These are phyloP conservation scores for Tipula confusa DNA, from an alignment of 2,888 invertebrate genomes.

Conservation along the genomic window DNA sequence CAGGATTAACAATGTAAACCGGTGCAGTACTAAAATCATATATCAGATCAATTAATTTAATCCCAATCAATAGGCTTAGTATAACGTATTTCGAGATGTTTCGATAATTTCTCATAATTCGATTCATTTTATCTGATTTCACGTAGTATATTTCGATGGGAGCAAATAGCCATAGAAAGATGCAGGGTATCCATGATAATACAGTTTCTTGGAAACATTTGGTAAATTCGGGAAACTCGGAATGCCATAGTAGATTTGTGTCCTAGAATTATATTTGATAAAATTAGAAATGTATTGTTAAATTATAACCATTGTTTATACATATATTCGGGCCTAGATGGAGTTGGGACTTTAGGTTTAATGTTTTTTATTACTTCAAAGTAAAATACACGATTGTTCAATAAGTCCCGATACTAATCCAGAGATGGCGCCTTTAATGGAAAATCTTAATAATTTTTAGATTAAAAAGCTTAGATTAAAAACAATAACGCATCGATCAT, in stretches of 20 bases:
- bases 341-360: too few relatives aligned
- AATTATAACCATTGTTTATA: too few relatives aligned
- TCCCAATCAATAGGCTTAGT: conserved; percentile 32
- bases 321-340: too few relatives aligned
- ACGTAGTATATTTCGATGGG: conserved; percentile 57
- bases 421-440: too few relatives aligned
- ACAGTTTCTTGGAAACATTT: conserved; percentile 69
- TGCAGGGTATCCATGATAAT: conserved; percentile 65
- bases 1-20: conserved; percentile 33
- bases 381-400: too few relatives aligned
- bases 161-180: conserved; percentile 59
- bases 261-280: background rate
- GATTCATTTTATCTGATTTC: conserved; percentile 53
- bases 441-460: too few relatives aligned
- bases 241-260: conserved; percentile 55
- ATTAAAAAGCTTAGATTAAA: too few relatives aligned
- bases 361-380: too few relatives aligned
- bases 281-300: too few relatives aligned
- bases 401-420: too few relatives aligned
- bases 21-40: conserved; percentile 46
- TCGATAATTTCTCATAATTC: conserved; percentile 56
- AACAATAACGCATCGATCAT: too few relatives aligned
- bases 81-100: conserved; percentile 51
- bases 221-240: conserved; percentile 61
- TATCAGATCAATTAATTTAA: conserved; percentile 50